Evolutionary conservation across 2,797 vertebrate species (phyloP).

Genomic region (Sebastes paucispinis): DNA sequence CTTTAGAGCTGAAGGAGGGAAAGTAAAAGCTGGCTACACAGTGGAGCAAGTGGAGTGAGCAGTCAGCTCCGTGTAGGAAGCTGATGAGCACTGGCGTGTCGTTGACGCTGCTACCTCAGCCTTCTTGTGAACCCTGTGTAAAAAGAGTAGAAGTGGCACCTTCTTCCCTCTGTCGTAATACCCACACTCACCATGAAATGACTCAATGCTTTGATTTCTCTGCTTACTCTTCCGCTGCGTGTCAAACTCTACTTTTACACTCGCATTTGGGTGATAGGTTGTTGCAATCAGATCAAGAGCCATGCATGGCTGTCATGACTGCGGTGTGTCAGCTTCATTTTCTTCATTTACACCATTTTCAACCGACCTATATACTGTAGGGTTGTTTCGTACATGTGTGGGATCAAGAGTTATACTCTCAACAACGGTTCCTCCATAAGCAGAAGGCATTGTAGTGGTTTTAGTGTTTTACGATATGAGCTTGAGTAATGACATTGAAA

Average conservation of each 20-base stretch:
- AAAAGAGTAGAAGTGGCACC: conserved; percentile 35
- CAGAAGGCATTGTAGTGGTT: background rate
- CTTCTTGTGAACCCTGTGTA: conserved; percentile 41
- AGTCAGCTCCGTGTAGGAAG: conserved; percentile 34
- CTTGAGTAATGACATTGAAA: conserved; percentile 17
- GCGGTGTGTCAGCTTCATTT: background rate
- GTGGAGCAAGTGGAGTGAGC: conserved; percentile 33
- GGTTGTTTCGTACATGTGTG: background rate
- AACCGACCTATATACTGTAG: background rate
- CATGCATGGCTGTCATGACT: background rate
- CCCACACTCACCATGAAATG: background rate
- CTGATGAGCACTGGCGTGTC: conserved; percentile 34
- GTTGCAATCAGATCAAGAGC: conserved; percentile 6
- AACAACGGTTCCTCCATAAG: background rate
- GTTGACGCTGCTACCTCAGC: conserved; percentile 3
- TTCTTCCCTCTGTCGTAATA: conserved; percentile 18
- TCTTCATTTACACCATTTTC: background rate
- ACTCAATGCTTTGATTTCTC: conserved; percentile 15
- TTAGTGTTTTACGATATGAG: conserved; percentile 19
- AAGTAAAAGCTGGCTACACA: background rate
- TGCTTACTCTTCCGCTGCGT: background rate
- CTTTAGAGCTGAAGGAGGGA: conserved; percentile 20
- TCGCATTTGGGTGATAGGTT: background rate
- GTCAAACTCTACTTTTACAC: background rate
- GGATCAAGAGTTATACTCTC: background rate